Evolutionary conservation across 2,113 vertebrate species (phyloP), one percentile per base, ranked within the genome.

Genomic region (Malurus cyaneus): DNA sequence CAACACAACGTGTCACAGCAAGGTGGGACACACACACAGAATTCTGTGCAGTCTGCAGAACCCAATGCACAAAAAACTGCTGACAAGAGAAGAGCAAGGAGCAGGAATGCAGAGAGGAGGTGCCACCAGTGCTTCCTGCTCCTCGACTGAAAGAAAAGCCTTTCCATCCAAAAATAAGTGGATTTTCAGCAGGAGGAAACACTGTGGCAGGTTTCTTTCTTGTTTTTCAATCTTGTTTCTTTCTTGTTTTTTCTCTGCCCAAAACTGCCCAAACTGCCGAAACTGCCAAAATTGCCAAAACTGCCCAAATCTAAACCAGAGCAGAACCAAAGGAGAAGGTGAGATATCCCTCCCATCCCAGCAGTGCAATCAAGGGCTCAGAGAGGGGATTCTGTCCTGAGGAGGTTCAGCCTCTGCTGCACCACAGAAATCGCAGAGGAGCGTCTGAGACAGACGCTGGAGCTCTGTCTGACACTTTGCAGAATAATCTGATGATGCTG

Each of bases 391-490:
- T 36, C 25, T 41, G 20, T 42, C 49, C 52, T 2, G 0, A 56
- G 36, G 12, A 70, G 29, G 29, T 62, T 82, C 84, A 83, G 46
- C 12, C 26, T 39, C n/a, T 32, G 6, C 0, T 2, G 47, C 42
- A 80, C 32, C 76, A 41, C 0, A 5, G n/a, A 52, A 9, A 8
- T 13, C 3, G 0, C 49, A 62, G 34, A 25, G 1, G 18, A 83
- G 13, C 47, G 62, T 5, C 26, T 7, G 0, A 17, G 18, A 39
- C 20, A n/a, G 53, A 20, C 0, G 0, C 18, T 70, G 56, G 5
- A 71, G 49, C n/a, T 52, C 44, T 60, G 3, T 39, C 28, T 21
- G 2, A 21, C 20, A 18, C 14, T 42, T 44, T 42, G 18, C 21
- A 46, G 59, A 61, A 34, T 5, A 83, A 70, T 10, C 6, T 21